Evolutionary conservation across 2,797 vertebrate genomes (phyloP).

Genomic region (Lagocephalus sceleratus): DNA sequence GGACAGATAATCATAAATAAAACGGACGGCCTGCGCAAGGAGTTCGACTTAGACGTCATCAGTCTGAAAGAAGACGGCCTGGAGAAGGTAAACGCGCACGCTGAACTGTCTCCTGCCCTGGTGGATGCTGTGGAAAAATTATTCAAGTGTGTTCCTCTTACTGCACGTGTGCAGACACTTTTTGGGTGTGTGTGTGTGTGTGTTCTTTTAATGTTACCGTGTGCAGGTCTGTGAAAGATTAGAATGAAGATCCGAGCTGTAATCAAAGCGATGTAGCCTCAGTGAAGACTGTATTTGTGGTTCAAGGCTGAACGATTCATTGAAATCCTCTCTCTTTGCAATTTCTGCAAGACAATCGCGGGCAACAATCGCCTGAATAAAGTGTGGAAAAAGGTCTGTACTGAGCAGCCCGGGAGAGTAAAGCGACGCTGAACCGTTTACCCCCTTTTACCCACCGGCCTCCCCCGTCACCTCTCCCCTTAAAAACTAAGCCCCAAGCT

Average conservation of each 20-base stretch:
- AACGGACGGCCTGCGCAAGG: slow-evolving; percentile 91
- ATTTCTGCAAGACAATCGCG: slow-evolving; percentile 80
- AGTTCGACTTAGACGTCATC: slow-evolving; percentile 97
- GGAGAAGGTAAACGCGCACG: slow-evolving; percentile 85
- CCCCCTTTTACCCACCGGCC: too few relatives aligned
- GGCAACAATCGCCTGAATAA: slow-evolving; percentile 88
- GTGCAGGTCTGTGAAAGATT: too few relatives aligned
- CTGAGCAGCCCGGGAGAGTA: slow-evolving; percentile 45
- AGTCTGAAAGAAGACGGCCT: slow-evolving; percentile 96
- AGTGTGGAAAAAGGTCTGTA: slow-evolving; percentile 98
- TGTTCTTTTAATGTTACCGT: too few relatives aligned
- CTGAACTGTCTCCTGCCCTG: slow-evolving; percentile 10
- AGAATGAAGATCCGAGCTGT: background rate
- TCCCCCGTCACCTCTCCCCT: slow-evolving; percentile 32
- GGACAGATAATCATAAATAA: slow-evolving; percentile 94
- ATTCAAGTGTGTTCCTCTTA: background rate
- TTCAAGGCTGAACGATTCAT: slow-evolving; percentile 29
- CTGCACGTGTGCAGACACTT: too few relatives aligned
- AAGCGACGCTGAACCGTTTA: slow-evolving; percentile 25
- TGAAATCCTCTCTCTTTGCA: slow-evolving; percentile 66
- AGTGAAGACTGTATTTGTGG: slow-evolving; percentile 1
- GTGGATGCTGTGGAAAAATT: background rate
- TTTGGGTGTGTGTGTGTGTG: too few relatives aligned
- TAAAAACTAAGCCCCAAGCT: slow-evolving; percentile 8
- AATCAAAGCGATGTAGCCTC: background rate